Evolutionary conservation across 2,113 vertebrate genomes (phyloP).

Genomic region (Polypterus bichir): DNA sequence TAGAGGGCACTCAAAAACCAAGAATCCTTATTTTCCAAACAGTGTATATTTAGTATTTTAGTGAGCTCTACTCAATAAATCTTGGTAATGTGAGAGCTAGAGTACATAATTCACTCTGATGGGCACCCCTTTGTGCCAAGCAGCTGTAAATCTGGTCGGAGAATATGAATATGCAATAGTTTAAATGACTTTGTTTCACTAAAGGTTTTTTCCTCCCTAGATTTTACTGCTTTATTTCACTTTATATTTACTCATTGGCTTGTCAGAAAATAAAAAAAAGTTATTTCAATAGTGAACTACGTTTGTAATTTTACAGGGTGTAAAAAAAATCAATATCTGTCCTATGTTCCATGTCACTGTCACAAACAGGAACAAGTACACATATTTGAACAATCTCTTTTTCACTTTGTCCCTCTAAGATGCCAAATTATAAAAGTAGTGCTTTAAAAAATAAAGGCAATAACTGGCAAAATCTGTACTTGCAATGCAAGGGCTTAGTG

Average conservation of each 20-base stretch:
- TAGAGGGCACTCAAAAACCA: constrained; percentile 77
- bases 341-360: neutral
- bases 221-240: neutral
- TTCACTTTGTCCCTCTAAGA: too few species aligned
- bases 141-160: constrained; percentile 61
- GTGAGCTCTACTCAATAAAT: constrained; percentile 68
- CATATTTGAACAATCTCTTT: too few species aligned
- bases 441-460: too few species aligned
- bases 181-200: constrained; percentile 39
- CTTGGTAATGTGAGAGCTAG: constrained; percentile 64
- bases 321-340: neutral
- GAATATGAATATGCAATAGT: constrained; percentile 58
- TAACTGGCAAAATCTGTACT: too few species aligned
- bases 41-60: constrained; percentile 40
- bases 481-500: too few species aligned
- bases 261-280: neutral
- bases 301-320: neutral
- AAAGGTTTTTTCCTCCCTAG: constrained; percentile 25
- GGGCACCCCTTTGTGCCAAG: constrained; percentile 61
- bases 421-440: too few species aligned
- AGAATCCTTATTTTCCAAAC: constrained; percentile 54
- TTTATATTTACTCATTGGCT: neutral
- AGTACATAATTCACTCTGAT: constrained; percentile 75
- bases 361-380: too few species aligned
- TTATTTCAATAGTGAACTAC: neutral